Base-by-base conservation (phyloP, 2,888 invertebrate genomes). In the Nemoura dubitans region DNA sequence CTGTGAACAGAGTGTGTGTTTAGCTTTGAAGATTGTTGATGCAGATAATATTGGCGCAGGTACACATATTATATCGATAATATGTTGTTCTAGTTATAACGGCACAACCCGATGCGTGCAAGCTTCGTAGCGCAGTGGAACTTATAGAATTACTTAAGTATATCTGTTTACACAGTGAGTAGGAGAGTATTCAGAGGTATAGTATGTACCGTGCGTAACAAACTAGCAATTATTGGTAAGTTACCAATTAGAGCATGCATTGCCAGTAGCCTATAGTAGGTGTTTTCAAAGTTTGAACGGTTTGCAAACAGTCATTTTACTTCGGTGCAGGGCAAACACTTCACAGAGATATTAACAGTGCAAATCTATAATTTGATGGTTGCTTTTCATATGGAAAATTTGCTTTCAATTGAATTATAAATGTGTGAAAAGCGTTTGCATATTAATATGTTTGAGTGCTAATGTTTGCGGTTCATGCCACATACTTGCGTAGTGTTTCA, bases 181-280 rank as follows among this genome's bases (percentile, higher is more conserved):
- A 36, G 36, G 36, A 36, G 36, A 6, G n/a, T n/a, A 36, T 10
- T n/a, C n/a, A n/a, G n/a, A n/a, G n/a, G n/a, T n/a, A n/a, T 3
- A 36, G 36, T 36, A 36, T 14, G 16, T 36, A 10, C 59, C 59
- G 1, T 59, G 59, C 21, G 59, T 3, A 59, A 7, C 59, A 59
- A 59, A 59, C 59, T 16, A 59, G 59, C 59, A 59, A 59, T 59
- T 59, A 59, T 2, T 59, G 59, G 3, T 7, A 59, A 59, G 59
- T 59, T 59, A 59, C 59, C 21, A 59, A 59, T 59, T 59, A 59
- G 59, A 21, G 59, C 59, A 59, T 59, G 59, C 59, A 59, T 59
- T 59, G 59, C 59, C 59, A 59, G 59, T n/a, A n/a, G n/a, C n/a
- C n/a, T n/a, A n/a, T n/a, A n/a, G n/a, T 59, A 59, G 59, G 59